These are phyloP conservation scores for Potamarius usumacintae DNA, from an alignment of 2,113 vertebrate genomes.

Conservation along the genomic window DNA sequence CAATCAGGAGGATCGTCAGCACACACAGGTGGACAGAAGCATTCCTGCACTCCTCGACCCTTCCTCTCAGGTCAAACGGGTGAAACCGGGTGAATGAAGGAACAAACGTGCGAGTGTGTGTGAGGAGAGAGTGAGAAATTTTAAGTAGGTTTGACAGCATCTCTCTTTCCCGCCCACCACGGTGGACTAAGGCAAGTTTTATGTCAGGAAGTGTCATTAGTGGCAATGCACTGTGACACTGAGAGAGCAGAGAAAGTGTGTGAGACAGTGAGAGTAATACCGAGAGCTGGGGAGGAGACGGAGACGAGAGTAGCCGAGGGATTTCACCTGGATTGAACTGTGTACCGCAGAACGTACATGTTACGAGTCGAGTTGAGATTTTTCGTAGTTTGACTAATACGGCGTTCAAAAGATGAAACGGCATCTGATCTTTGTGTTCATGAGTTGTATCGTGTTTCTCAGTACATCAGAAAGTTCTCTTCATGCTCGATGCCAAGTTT, in stretches of 20 bases:
- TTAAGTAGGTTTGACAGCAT: not conserved
- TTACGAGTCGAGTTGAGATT: not conserved
- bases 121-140: not conserved
- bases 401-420: not conserved
- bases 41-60: not conserved
- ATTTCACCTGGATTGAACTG: not conserved
- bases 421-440: not conserved
- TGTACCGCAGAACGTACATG: not conserved
- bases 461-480: not conserved
- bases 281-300: not conserved
- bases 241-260: constrained; percentile 1
- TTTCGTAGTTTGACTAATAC: not conserved
- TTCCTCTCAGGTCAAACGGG: not conserved
- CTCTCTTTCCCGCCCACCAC: not conserved
- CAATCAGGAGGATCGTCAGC: not conserved
- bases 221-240: constrained; percentile 54
- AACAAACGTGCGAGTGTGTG: not conserved
- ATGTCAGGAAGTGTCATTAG: constrained; percentile 62
- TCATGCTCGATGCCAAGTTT: not conserved
- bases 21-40: not conserved
- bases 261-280: not conserved
- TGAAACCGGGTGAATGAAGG: not conserved
- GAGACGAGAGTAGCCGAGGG: not conserved
- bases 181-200: not conserved
- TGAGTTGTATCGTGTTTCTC: not conserved